These are phyloP conservation scores for Copidosoma floridanum DNA, from an alignment of 1,140 invertebrate species.

Conservation along the genomic window DNA sequence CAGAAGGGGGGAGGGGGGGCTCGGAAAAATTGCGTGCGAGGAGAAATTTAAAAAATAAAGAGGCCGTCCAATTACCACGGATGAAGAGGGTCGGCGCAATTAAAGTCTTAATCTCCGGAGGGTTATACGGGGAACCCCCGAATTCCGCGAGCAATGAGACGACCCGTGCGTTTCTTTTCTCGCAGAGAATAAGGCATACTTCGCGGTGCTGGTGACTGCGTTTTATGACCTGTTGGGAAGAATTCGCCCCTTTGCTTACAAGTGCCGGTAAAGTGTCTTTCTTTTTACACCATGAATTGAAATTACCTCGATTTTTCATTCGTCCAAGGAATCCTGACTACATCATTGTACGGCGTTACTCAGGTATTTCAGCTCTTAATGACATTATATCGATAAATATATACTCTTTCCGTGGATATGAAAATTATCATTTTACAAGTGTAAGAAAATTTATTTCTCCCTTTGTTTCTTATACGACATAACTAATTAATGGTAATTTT, in stretches of 20 bases:
- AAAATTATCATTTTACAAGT: too few relatives aligned
- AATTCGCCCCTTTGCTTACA: too few relatives aligned
- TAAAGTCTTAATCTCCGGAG: constrained; percentile 42
- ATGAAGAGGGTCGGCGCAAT: constrained; percentile 34
- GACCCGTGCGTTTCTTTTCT: background rate
- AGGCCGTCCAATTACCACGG: constrained; percentile 9
- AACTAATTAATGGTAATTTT: too few relatives aligned
- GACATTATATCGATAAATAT: too few relatives aligned
- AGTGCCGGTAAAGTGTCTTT: too few relatives aligned
- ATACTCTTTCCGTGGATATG: too few relatives aligned
- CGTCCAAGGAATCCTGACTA: too few relatives aligned
- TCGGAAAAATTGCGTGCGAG: background rate
- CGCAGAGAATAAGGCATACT: too few relatives aligned
- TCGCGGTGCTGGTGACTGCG: background rate
- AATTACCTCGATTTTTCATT: constrained; percentile 18
- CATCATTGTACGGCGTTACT: too few relatives aligned
- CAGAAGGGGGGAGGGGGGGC: background rate
- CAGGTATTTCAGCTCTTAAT: too few relatives aligned
- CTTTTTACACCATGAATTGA: background rate
- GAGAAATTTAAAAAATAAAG: background rate
- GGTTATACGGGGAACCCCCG: background rate
- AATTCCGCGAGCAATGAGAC: constrained; percentile 17
- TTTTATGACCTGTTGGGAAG: background rate
- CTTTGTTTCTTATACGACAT: too few relatives aligned
- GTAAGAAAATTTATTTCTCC: too few relatives aligned